Evolutionary conservation across 2,797 vertebrate genomes (phyloP).

Genomic region (Aselliscus stoliczkanus): DNA sequence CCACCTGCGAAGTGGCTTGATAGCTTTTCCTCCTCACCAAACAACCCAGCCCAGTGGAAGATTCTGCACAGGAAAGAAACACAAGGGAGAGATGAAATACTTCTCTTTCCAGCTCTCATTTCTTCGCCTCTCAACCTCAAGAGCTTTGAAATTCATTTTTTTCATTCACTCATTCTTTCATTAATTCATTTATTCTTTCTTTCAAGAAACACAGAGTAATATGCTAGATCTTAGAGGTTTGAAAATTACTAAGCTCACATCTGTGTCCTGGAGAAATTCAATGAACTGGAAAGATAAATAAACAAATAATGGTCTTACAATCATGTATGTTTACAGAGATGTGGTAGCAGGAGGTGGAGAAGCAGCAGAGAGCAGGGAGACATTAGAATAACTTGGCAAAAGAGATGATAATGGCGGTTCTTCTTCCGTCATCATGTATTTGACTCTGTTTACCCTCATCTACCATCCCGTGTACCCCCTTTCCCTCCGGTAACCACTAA

Average conservation of each 20-base stretch:
- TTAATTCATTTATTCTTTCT: background rate
- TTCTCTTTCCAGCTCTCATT: background rate
- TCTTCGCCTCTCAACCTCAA: background rate
- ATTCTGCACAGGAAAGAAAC: background rate
- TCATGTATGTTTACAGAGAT: background rate
- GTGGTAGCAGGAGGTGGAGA: background rate
- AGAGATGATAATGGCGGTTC: background rate
- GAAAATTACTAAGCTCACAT: background rate
- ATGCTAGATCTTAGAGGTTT: background rate
- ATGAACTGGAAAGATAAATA: background rate
- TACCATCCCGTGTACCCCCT: too few relatives aligned
- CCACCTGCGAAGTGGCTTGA: too few relatives aligned
- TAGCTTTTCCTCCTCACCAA: background rate
- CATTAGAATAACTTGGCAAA: background rate
- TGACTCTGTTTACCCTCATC: too few relatives aligned
- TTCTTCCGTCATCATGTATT: too few relatives aligned
- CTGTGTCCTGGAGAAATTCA: background rate
- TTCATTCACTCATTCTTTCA: background rate
- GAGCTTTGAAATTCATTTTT: background rate
- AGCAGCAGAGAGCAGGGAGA: background rate
- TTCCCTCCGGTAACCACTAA: too few relatives aligned
- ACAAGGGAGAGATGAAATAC: background rate
- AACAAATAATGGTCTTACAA: background rate
- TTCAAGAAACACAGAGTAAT: background rate
- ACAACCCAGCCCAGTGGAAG: background rate